Percentiles rank a stretch among this genome's conserved stretches.
These are phyloP conservation scores for Columbina picui DNA, from an alignment of 2,113 vertebrate genomes.

Conservation along the genomic window DNA sequence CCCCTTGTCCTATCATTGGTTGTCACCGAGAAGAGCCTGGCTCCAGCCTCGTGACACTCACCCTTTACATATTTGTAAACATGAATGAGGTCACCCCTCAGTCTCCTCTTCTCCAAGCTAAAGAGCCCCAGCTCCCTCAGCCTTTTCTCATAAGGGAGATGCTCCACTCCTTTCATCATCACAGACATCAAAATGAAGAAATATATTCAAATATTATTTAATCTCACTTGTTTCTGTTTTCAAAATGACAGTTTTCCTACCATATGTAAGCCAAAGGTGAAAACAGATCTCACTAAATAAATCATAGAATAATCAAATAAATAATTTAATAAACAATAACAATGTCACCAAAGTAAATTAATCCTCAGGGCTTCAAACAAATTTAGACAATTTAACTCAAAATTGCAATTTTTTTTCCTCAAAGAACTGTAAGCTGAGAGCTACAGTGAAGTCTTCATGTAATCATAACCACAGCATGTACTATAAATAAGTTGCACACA, in stretches of 20 bases:
- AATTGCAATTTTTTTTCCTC: not conserved
- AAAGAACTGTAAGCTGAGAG: not conserved
- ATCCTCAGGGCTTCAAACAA: not conserved
- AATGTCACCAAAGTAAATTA: not conserved
- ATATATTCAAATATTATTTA: not conserved
- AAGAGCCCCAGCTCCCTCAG: no score
- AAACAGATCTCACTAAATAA: not conserved
- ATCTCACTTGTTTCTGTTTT: not conserved
- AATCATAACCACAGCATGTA: not conserved
- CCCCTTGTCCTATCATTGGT: no score
- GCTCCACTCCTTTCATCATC: not conserved
- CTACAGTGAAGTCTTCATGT: not conserved
- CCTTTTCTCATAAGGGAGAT: no score
- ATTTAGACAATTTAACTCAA: not conserved
- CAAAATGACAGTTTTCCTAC: not conserved
- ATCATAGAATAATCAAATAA: not conserved
- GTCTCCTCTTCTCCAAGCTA: no score
- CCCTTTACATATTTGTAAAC: no score
- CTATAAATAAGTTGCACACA: not conserved
- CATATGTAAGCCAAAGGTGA: not conserved
- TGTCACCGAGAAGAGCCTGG: no score
- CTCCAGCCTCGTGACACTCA: no score
- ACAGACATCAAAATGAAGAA: not conserved
- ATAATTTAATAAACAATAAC: not conserved
- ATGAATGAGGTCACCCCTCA: no score